A percentile compares a stretch with the other conserved stretches of the same genome.
Evolutionary conservation across 1,140 invertebrate species (phyloP).

Genomic region (Dolichoris vasculosae): DNA sequence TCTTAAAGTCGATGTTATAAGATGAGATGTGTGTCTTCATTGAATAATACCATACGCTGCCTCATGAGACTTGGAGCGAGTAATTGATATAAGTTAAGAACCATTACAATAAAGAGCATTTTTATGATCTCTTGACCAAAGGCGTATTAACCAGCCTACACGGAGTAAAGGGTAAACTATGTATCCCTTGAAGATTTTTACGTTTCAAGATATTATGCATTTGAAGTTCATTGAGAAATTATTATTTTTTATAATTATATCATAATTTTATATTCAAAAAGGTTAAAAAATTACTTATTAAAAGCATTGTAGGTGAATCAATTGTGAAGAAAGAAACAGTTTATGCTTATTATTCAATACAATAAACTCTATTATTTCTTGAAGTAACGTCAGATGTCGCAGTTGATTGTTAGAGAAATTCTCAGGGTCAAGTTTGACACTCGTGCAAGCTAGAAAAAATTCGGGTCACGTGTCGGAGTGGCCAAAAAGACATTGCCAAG

Average conservation of each 20-base stretch:
- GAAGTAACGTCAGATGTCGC: background rate
- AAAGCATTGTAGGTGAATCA: background rate
- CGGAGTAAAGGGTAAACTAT: background rate
- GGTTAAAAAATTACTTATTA: background rate
- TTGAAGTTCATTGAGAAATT: background rate
- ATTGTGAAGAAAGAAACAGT: background rate
- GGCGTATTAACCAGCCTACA: slow-evolving; percentile 8
- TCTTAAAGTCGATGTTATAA: background rate
- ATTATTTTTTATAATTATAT: background rate
- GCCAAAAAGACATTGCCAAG: slow-evolving; percentile 59
- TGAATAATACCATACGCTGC: slow-evolving; percentile 22
- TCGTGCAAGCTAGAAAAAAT: slow-evolving; percentile 60
- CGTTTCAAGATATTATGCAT: background rate
- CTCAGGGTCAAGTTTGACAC: slow-evolving; percentile 66
- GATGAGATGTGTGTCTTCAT: slow-evolving; percentile 47
- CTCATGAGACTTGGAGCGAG: slow-evolving; percentile 15
- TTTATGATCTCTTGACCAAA: slow-evolving; percentile 28
- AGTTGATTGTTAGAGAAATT: slow-evolving; percentile 47
- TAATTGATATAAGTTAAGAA: slow-evolving; percentile 49
- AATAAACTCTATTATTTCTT: background rate
- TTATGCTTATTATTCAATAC: background rate
- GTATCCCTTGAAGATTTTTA: background rate
- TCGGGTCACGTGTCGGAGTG: slow-evolving; percentile 58
- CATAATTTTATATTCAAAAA: background rate
- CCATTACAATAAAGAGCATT: slow-evolving; percentile 44